phyloP scores from a whole-genome alignment of 2,113 vertebrate species.

The Bujurquina vittata region DNA sequence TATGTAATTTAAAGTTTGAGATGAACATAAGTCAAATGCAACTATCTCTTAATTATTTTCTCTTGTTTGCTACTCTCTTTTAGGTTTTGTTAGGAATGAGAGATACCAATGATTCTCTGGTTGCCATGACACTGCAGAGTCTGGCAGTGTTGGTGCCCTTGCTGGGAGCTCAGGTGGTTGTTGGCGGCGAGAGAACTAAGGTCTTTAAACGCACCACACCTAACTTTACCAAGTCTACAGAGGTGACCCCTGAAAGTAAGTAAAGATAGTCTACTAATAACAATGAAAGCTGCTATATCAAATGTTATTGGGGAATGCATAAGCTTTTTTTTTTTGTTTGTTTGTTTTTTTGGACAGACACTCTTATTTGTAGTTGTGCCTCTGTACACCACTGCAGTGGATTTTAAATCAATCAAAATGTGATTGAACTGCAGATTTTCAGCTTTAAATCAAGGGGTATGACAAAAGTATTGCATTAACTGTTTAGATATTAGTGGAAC shows the following conservation, averaged over 20 bases:
- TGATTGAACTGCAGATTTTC: neutral
- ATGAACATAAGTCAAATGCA: neutral
- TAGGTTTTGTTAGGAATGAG: conserved; percentile 95
- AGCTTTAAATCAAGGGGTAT: neutral
- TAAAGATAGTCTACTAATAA: neutral
- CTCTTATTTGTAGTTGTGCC: neutral
- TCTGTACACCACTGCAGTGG: neutral
- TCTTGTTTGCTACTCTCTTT: neutral
- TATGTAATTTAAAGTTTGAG: neutral
- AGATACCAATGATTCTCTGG: conserved; percentile 90
- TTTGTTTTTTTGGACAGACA: neutral
- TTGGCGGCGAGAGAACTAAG: conserved; percentile 93
- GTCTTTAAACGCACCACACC: conserved; percentile 95
- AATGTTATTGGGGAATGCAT: neutral
- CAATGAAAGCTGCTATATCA: neutral
- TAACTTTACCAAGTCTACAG: conserved; percentile 89
- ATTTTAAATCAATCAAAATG: neutral
- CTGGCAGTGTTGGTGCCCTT: conserved; percentile 92
- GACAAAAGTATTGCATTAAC: neutral
- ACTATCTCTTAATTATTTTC: neutral
- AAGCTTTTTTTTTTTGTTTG: neutral
- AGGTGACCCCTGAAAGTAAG: conserved; percentile 92
- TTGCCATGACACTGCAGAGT: conserved; percentile 92
- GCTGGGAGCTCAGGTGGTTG: conserved; percentile 94
- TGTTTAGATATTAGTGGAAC: neutral